These are phyloP conservation scores for Diplosoma virens DNA, from an alignment of 23 tunicate genomes.

Conservation along the genomic window DNA sequence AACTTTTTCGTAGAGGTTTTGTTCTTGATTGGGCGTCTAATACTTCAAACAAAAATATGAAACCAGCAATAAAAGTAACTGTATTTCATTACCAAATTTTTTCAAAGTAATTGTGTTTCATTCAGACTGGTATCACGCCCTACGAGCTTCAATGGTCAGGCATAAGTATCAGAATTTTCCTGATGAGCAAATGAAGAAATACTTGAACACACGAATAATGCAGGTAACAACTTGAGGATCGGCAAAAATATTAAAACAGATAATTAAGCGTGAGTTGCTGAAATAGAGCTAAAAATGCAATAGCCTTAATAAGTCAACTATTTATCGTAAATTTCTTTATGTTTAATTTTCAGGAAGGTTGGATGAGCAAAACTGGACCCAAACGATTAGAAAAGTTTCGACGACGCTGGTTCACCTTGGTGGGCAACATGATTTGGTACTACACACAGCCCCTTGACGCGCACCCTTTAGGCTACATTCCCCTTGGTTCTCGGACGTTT, in stretches of 20 bases:
- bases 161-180: slow-evolving; percentile 58
- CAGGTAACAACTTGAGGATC: slow-evolving; percentile 45
- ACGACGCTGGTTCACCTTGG: slow-evolving; percentile 59
- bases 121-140: slow-evolving; percentile 80
- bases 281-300: no score
- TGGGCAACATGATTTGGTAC: slow-evolving; percentile 75
- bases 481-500: slow-evolving; percentile 66
- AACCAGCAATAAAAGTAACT: no score
- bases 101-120: no score
- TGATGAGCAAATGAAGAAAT: slow-evolving; percentile 29
- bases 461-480: slow-evolving; percentile 57
- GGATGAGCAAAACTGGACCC: slow-evolving; percentile 83
- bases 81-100: no score
- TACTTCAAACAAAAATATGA: no score
- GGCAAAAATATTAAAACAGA: no score
- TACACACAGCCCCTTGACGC: slow-evolving; percentile 61
- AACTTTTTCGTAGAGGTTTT: no score
- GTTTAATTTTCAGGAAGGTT: slow-evolving; percentile 48
- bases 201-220: slow-evolving; percentile 48
- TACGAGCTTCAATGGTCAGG: slow-evolving; percentile 59
- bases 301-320: no score
- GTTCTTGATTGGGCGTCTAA: no score
- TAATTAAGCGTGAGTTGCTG: no score
- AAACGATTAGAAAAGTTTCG: slow-evolving; percentile 60
- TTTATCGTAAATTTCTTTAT: no score